Conservation (phyloP, 2,113 vertebrate species). For the Origma solitaria region DNA sequence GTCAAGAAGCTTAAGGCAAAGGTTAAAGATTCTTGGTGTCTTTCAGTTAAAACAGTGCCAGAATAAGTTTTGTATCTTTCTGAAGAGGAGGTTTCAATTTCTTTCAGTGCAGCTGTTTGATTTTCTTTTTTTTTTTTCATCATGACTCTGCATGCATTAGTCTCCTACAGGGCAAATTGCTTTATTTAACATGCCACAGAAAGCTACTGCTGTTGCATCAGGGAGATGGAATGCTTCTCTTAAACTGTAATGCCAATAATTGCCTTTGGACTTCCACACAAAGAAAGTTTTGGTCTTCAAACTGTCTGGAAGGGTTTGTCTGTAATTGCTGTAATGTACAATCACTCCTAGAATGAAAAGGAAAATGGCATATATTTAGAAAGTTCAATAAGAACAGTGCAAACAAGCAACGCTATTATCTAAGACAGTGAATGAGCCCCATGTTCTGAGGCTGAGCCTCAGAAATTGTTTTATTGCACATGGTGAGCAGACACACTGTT, state of each 20-base stretch:
- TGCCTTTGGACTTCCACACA: conserved; percentile 66
- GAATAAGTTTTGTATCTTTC: neutral
- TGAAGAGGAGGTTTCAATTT: neutral
- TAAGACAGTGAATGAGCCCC: conserved; percentile 13
- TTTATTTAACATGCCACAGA: conserved; percentile 69
- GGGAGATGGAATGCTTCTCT: conserved; percentile 73
- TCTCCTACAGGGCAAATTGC: conserved; percentile 62
- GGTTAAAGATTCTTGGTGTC: neutral
- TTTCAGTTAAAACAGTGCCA: neutral
- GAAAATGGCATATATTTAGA: conserved; percentile 68
- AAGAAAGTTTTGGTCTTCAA: conserved; percentile 69
- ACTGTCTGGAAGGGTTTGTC: conserved; percentile 68
- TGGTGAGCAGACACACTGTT: conserved; percentile 53
- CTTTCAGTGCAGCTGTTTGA: conserved; percentile 38
- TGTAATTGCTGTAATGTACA: conserved; percentile 69
- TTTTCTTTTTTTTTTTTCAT: conserved; percentile 38
- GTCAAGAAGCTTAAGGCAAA: neutral
- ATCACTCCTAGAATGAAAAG: conserved; percentile 61
- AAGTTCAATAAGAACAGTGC: conserved; percentile 64
- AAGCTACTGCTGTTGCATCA: conserved; percentile 75
- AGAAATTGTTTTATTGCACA: conserved; percentile 53
- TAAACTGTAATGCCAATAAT: conserved; percentile 67
- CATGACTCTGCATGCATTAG: conserved; percentile 47
- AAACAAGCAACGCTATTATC: conserved; percentile 57
- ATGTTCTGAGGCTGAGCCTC: conserved; percentile 37